Conservation (phyloP, 2,797 vertebrate genomes). For the Mustela erminea region DNA sequence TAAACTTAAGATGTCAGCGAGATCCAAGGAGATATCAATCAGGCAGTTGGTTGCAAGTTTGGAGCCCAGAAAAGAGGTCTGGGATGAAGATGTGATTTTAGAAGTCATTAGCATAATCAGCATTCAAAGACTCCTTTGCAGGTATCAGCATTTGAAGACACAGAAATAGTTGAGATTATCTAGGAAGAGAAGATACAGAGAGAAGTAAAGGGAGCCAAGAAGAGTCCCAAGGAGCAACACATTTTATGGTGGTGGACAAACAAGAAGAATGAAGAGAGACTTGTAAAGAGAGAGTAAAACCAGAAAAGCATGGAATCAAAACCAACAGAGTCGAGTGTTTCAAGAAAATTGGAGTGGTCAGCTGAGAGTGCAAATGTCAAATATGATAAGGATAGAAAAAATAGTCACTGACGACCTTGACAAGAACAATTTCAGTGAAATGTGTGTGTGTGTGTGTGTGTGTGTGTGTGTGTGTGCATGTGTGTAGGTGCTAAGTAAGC, state of each 20-base stretch:
- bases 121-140: not conserved
- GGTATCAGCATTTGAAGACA: not conserved
- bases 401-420: not conserved
- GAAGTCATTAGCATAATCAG: not conserved
- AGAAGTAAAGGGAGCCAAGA: not conserved
- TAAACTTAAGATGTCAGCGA: conserved; percentile 26
- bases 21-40: not conserved
- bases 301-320: not conserved
- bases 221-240: not conserved
- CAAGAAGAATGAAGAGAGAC: not conserved
- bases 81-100: conserved; percentile 36
- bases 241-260: not conserved
- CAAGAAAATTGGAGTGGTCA: not conserved
- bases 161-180: not conserved
- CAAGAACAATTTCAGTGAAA: conserved; percentile 20
- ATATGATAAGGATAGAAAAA: not conserved
- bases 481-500: not conserved
- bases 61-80: conserved; percentile 20
- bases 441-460: not conserved
- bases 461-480: not conserved
- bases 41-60: conserved; percentile 7
- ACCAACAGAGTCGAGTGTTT: not conserved
- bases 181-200: not conserved
- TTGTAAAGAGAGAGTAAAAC: not conserved
- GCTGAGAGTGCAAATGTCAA: not conserved